Evolutionary conservation across 2,888 invertebrate species (phyloP).

Genomic region (Chaetogeoica ovagalla): DNA sequence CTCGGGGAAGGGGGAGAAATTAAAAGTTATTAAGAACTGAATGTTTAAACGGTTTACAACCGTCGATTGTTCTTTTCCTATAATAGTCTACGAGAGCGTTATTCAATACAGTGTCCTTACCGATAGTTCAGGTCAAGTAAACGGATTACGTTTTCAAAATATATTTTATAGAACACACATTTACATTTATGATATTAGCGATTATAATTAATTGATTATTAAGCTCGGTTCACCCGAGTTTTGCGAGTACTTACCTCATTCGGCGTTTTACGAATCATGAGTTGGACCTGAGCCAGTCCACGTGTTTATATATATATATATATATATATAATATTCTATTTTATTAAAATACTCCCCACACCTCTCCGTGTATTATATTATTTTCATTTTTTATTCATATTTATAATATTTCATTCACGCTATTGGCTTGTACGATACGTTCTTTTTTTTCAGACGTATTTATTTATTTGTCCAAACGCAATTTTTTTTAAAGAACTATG

Average conservation of each 20-base stretch:
- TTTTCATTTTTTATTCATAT: too few species aligned
- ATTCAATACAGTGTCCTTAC: not conserved
- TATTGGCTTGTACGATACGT: too few species aligned
- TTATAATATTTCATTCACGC: too few species aligned
- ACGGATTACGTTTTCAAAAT: constrained; percentile 21
- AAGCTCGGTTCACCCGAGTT: constrained; percentile 18
- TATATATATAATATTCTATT: not conserved
- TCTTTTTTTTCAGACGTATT: too few species aligned
- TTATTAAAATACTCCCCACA: not conserved
- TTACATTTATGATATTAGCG: not conserved
- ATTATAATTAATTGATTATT: constrained; percentile 41
- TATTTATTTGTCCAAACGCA: too few species aligned
- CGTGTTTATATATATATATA: not conserved
- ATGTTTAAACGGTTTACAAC: not conserved
- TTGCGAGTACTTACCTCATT: constrained; percentile 21
- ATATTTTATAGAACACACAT: constrained; percentile 16
- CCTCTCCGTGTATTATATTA: not conserved
- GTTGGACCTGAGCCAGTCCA: constrained; percentile 1
- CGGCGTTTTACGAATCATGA: constrained; percentile 22
- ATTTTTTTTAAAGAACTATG: too few species aligned
- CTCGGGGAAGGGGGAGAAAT: not conserved
- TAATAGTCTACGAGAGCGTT: not conserved
- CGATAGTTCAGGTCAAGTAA: constrained; percentile 7
- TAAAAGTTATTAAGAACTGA: not conserved
- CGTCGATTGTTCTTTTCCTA: not conserved